These are phyloP conservation scores for Calliphora vomitoria DNA, from an alignment of 2,888 invertebrate species.

Conservation along the genomic window DNA sequence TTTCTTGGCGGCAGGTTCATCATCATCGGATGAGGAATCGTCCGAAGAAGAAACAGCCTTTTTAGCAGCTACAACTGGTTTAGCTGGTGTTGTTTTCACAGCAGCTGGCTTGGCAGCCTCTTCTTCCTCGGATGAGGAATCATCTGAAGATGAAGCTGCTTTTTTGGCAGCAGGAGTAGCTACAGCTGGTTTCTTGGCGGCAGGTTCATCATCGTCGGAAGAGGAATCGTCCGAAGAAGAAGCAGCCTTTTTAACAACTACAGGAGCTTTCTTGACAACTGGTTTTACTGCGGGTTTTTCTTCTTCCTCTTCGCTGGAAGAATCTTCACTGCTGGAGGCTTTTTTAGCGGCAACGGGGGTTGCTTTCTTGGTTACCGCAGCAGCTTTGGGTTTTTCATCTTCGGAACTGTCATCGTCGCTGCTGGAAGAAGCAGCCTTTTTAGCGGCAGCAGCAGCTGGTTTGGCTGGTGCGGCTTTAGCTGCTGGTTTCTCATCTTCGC, in stretches of 20 bases:
- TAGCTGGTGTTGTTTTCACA: constrained; percentile 75
- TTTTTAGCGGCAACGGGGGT: constrained; percentile 67
- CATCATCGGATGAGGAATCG: constrained; percentile 83
- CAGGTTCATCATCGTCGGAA: constrained; percentile 82
- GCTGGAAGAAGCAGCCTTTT: constrained; percentile 79
- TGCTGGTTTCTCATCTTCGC: constrained; percentile 72
- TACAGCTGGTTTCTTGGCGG: constrained; percentile 76
- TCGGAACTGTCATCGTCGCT: constrained; percentile 81
- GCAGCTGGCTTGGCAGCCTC: constrained; percentile 77
- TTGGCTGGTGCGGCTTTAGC: constrained; percentile 76
- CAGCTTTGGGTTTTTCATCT: constrained; percentile 68
- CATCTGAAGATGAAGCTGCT: constrained; percentile 84
- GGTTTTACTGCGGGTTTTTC: constrained; percentile 78
- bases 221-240: constrained; percentile 85
- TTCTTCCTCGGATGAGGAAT: constrained; percentile 82
- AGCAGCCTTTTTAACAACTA: constrained; percentile 78
- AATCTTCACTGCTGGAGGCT: constrained; percentile 77
- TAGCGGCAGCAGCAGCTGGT: constrained; percentile 62
- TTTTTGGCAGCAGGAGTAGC: constrained; percentile 76
- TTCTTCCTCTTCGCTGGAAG: constrained; percentile 78
- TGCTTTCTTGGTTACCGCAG: constrained; percentile 56
- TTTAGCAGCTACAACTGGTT: constrained; percentile 25
- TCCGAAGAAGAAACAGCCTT: constrained; percentile 84
- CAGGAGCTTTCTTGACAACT: constrained; percentile 76
- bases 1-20: constrained; percentile 80